Base-by-base conservation (phyloP, 1,140 invertebrate genomes). In the Psix sp. region DNA sequence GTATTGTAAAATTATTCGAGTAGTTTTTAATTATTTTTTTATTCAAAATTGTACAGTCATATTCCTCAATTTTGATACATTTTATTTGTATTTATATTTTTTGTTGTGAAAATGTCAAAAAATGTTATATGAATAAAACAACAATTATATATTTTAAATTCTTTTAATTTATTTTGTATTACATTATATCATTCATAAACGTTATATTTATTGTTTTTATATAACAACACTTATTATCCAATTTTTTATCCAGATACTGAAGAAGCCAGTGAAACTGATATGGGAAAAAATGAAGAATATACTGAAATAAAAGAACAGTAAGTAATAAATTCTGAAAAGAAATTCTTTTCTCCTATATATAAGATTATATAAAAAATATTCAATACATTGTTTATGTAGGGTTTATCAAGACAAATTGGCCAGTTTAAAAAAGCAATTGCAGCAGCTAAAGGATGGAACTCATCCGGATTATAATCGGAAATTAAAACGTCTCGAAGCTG, bases 391-490 rank as follows among this genome's bases (percentile, higher is more conserved):
- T 72, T 77, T 51, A 87, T 87, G 1, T 78, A 96, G 95, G 84
- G 94, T 98, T 88, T 99, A 97, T 81, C 94, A 96, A 81, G 96
- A 98, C 80, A 98, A 98, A 85, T 85, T 98, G 51, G 92, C 93
- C 0, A 93, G 91, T 82, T 87, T 98, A 5, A 97, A 98, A 84
- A 94, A 95, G 67, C 96, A 96, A 78, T 75, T 98, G 14, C 92
- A 95, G 66, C 95, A 97, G 78, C 83, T 99, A 2, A 91, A 95
- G 79, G 94, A 96, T 77, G 93, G 94, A 0, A 91, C 90, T 9
- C 94, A 97, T 86, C 93, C 94, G 0, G 96, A 98, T 70, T 98
- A 95, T 79, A 89, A 94, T 48, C 91, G 92, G 57, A 91, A 93
- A 79, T 84, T 96, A 0, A 94, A 94, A 79, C 93, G 94, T 80